Percentiles rank a stretch among this genome's conserved stretches.
These are phyloP conservation scores for Drosophila novamexicana DNA, from an alignment of 1,140 invertebrate species.

Conservation along the genomic window DNA sequence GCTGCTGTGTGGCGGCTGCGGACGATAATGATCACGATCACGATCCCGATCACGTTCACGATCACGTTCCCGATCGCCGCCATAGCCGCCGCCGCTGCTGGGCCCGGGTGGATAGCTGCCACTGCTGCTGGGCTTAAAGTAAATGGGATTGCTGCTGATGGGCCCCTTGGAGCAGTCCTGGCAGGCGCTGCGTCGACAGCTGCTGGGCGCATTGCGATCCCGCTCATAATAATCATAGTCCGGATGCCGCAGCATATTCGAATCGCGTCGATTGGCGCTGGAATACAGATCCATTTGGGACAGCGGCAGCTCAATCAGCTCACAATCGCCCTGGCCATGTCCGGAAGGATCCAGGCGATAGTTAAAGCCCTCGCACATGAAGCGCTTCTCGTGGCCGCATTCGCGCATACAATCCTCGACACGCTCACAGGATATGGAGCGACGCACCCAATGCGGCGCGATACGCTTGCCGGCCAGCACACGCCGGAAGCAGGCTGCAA, in stretches of 20 bases:
- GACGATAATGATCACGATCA: slow-evolving; percentile 57
- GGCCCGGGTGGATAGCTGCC: slow-evolving; percentile 40
- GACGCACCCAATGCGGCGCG: slow-evolving; percentile 87
- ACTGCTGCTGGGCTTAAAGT: slow-evolving; percentile 72
- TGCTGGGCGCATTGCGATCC: slow-evolving; percentile 86
- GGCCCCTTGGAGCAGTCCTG: slow-evolving; percentile 75
- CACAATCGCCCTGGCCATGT: slow-evolving; percentile 89
- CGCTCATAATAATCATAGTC: slow-evolving; percentile 91
- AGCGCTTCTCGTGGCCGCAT: slow-evolving; percentile 89
- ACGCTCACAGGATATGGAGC: slow-evolving; percentile 88
- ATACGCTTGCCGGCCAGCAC: slow-evolving; percentile 89
- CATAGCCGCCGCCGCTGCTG: slow-evolving; percentile 33
- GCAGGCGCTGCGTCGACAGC: slow-evolving; percentile 80
- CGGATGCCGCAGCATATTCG: slow-evolving; percentile 86
- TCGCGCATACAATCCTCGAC: slow-evolving; percentile 90
- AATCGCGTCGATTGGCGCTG: slow-evolving; percentile 71
- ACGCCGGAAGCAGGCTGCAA: slow-evolving; percentile 90
- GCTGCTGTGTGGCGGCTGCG: slow-evolving; percentile 39
- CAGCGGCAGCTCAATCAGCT: slow-evolving; percentile 89
- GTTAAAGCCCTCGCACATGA: slow-evolving; percentile 92
- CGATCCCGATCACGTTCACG: slow-evolving; percentile 40
- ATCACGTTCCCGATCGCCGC: slow-evolving; percentile 1
- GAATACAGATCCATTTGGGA: slow-evolving; percentile 87
- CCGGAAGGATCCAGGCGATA: slow-evolving; percentile 88
- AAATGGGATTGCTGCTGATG: slow-evolving; percentile 62